These are phyloP conservation scores for Antennarius maculatus DNA, from an alignment of 2,797 vertebrate genomes.

Conservation along the genomic window DNA sequence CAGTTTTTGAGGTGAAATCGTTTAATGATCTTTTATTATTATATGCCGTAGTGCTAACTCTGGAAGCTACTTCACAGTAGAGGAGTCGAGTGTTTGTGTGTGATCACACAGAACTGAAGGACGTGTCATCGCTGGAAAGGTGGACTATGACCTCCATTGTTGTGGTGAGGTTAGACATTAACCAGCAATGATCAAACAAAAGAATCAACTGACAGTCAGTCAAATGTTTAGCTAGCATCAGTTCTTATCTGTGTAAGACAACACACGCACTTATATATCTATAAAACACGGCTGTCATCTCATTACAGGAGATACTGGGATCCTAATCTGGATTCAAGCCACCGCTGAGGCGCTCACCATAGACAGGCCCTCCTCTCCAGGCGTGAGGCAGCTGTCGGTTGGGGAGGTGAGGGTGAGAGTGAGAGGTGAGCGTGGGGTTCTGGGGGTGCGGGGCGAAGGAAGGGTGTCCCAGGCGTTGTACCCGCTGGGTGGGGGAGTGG, in stretches of 20 bases:
- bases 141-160: conserved; percentile 6
- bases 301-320: not conserved
- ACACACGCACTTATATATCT: not conserved
- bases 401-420: conserved; percentile 90
- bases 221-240: not conserved
- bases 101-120: conserved; percentile 17
- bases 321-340: not conserved
- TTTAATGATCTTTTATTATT: no score
- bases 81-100: not conserved
- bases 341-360: conserved; percentile 79
- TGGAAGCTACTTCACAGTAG: no score
- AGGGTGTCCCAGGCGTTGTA: conserved; percentile 98
- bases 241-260: not conserved
- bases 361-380: conserved; percentile 89
- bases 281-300: not conserved
- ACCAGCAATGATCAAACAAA: conserved; percentile 9
- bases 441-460: conserved; percentile 93
- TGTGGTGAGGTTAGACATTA: conserved; percentile 26
- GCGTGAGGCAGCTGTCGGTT: conserved; percentile 94
- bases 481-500: conserved; percentile 94
- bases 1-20: no score
- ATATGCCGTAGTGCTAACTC: no score
- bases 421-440: conserved; percentile 92
- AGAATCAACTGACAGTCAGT: not conserved
- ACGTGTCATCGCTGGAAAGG: not conserved